phyloP scores from a whole-genome alignment of 2,113 vertebrate species.

The Scophthalmus maximus region DNA sequence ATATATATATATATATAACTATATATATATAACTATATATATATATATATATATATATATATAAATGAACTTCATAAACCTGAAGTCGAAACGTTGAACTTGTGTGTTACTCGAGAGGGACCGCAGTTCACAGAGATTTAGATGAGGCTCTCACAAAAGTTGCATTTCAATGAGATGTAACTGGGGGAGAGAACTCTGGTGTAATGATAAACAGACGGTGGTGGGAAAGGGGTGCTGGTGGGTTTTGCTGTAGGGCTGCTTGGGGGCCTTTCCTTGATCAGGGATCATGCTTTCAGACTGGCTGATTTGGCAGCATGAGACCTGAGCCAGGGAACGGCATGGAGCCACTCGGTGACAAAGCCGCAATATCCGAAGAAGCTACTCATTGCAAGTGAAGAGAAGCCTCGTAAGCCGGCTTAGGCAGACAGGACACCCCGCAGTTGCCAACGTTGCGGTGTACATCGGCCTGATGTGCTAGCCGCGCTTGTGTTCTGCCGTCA shows the following conservation, averaged over 20 bases:
- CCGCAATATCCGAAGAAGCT: conserved; percentile 37
- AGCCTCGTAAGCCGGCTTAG: background rate
- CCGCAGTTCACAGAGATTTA: conserved; percentile 63
- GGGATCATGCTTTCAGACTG: conserved; percentile 59
- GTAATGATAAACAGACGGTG: conserved; percentile 72
- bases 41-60: too few species aligned
- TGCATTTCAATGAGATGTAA: conserved; percentile 70
- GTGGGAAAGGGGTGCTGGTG: conserved; percentile 63
- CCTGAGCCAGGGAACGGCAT: conserved; percentile 25
- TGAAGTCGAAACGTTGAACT: conserved; percentile 57
- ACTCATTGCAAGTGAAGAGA: conserved; percentile 19
- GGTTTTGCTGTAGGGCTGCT: conserved; percentile 63
- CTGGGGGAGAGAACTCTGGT: conserved; percentile 46
- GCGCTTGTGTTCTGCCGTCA: background rate
- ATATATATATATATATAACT: too few species aligned
- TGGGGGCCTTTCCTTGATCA: conserved; percentile 69
- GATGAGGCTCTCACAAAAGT: conserved; percentile 60
- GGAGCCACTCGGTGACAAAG: conserved; percentile 40
- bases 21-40: too few species aligned
- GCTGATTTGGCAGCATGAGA: conserved; percentile 51
- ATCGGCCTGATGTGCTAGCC: background rate
- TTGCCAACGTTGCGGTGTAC: background rate
- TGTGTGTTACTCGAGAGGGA: conserved; percentile 54
- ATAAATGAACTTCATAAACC: conserved; percentile 54
- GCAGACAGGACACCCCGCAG: background rate